phyloP scores from a whole-genome alignment of 92 coral and sea anemone species.

The Virgularia gustaviana region DNA sequence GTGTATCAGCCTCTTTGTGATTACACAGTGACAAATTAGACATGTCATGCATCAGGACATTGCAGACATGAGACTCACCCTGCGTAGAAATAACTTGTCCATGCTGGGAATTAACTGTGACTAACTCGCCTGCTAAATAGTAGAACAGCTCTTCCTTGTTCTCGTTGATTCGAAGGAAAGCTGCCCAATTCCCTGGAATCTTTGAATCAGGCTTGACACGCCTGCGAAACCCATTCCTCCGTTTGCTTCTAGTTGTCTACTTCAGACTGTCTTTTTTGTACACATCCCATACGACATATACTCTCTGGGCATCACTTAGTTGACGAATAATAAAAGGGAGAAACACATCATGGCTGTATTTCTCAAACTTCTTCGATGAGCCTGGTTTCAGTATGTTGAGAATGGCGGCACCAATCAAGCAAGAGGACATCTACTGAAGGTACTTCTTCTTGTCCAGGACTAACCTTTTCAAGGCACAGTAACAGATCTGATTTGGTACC shows the following conservation, averaged over 20 bases:
- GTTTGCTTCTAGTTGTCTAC: constrained; percentile 10
- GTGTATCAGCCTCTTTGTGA: constrained; percentile 29
- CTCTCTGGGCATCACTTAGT: constrained; percentile 38
- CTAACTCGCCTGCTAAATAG: constrained; percentile 38
- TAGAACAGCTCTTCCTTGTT: constrained; percentile 48
- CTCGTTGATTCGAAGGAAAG: constrained; percentile 52
- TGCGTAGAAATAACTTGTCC: constrained; percentile 46
- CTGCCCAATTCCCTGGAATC: constrained; percentile 59
- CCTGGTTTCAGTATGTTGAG: constrained; percentile 73
- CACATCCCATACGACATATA: constrained; percentile 43
- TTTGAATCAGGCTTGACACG: constrained; percentile 52
- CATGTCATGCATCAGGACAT: constrained; percentile 27
- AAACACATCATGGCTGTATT: constrained; percentile 51
- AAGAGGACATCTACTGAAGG: constrained; percentile 54
- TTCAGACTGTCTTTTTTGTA: constrained; percentile 18
- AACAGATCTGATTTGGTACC: constrained; percentile 60
- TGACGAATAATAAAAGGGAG: constrained; percentile 50
- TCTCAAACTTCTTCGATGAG: constrained; percentile 57
- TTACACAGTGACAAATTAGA: constrained; percentile 46
- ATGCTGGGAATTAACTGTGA: constrained; percentile 25
- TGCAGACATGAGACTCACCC: constrained; percentile 25
- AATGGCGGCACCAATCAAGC: constrained; percentile 61
- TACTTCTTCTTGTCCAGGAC: constrained; percentile 45
- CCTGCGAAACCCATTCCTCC: constrained; percentile 44
- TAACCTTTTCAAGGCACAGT: constrained; percentile 45